Conservation (phyloP, 2,888 invertebrate species). For the Tenthredo scrophulariae region DNA sequence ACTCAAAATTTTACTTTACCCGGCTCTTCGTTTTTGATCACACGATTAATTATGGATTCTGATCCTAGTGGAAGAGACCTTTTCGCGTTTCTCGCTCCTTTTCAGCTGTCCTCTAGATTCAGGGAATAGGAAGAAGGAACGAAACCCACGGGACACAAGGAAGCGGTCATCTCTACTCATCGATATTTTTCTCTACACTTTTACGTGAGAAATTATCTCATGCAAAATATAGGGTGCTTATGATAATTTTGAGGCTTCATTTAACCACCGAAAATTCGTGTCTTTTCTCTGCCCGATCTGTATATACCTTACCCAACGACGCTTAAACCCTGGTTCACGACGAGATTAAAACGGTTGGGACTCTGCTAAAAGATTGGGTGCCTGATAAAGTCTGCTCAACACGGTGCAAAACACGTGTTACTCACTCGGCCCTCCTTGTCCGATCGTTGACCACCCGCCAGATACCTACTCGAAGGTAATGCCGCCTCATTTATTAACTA, state of each 20-base stretch:
- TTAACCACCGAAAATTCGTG: not conserved
- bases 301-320: not conserved
- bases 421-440: conserved; percentile 34
- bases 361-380: conserved; percentile 62
- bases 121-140: not conserved
- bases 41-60: not conserved
- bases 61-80: not conserved
- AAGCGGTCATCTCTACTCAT: not conserved
- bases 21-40: not conserved
- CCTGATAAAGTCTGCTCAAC: conserved; percentile 65
- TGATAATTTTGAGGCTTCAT: not conserved
- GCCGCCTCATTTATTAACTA: conserved; percentile 1
- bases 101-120: not conserved
- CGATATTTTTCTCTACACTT: not conserved
- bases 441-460: conserved; percentile 1
- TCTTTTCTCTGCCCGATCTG: not conserved
- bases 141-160: not conserved
- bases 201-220: not conserved
- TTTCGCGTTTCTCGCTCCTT: not conserved
- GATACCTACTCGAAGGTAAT: not conserved
- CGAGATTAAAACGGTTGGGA: conserved; percentile 44
- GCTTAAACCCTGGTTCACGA: conserved; percentile 40
- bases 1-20: not conserved
- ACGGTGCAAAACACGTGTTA: conserved; percentile 61
- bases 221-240: not conserved